These are phyloP conservation scores for fruit fly (Drosophila melanogaster) DNA, from an alignment of 1,140 invertebrate genomes.

Conservation along the genomic window Release_6_plus_ISO1_MT NC_004354.4:16734501-16735000, in stretches of 20 bases:
- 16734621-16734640: conserved; percentile 61
- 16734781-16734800: conserved; percentile 21
- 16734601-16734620: conserved; percentile 18
- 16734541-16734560: conserved; percentile 5
- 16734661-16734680: conserved; percentile 17
- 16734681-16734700: neutral
- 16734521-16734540: neutral
- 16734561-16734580: conserved; percentile 45
- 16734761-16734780: neutral
- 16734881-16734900: conserved; percentile 45
- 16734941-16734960: conserved; percentile 75
- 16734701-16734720: conserved; percentile 12
- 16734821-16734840: conserved; percentile 7
- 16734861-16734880: conserved; percentile 63
- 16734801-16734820: conserved; percentile 1
- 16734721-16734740: conserved; percentile 79
- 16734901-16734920: conserved; percentile 32
- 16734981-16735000: conserved; percentile 9
- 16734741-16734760: conserved; percentile 50
- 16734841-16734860: conserved; percentile 45
- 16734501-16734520: conserved; percentile 48
- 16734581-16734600: conserved; percentile 8
- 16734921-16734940: conserved; percentile 80
- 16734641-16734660: conserved; percentile 54
- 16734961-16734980: conserved; percentile 58